Percentiles rank a stretch among this genome's conserved stretches.
phyloP scores from a whole-genome alignment of 2,888 invertebrate genomes.

The Rotaria socialis region DNA sequence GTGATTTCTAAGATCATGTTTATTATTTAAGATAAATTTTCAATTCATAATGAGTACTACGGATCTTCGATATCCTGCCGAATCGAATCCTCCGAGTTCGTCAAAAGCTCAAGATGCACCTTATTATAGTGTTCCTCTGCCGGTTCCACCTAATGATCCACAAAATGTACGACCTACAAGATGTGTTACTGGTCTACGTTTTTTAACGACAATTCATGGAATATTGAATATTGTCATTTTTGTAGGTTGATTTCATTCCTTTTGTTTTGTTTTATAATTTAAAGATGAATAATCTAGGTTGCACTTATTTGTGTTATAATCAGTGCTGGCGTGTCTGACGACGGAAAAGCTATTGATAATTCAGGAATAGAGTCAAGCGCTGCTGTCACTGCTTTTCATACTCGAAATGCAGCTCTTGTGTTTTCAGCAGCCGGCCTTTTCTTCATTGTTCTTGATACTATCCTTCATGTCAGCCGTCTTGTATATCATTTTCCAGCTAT shows the following conservation, averaged over 20 bases:
- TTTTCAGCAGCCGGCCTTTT: not conserved
- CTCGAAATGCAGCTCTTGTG: not conserved
- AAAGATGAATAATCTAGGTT: not conserved
- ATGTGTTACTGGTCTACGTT: not conserved
- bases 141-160: not conserved
- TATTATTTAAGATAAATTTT: not conserved
- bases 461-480: not conserved
- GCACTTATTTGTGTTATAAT: not conserved
- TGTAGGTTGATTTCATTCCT: not conserved
- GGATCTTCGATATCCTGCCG: not conserved
- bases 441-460: not conserved
- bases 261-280: not conserved
- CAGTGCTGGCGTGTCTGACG: not conserved
- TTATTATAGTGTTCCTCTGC: not conserved
- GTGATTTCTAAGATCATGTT: not conserved
- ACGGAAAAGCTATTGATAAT: not conserved
- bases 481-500: not conserved
- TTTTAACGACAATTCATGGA: not conserved
- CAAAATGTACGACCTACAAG: not conserved
- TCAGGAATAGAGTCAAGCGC: rapidly evolving
- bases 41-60: not conserved
- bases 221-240: not conserved
- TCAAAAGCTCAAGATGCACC: not conserved
- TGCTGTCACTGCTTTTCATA: not conserved
- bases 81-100: not conserved